A percentile compares a stretch with the other conserved stretches of the same genome.
Evolutionary conservation across 2,113 vertebrate species (phyloP).

Genomic region (Oenanthe melanoleuca): DNA sequence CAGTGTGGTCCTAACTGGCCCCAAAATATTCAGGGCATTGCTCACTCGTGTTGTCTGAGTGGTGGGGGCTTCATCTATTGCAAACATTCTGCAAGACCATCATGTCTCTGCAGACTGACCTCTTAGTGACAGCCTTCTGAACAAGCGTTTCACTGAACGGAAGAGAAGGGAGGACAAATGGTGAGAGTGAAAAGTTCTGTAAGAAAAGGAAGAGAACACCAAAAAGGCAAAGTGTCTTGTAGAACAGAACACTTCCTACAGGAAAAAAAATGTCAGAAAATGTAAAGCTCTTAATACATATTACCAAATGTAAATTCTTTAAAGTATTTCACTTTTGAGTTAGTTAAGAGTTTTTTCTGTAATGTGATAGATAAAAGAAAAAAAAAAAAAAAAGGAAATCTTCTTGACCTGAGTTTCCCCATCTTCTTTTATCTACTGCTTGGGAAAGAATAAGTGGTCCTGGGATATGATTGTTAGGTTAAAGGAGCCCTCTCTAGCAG

Average conservation of each 20-base stretch:
- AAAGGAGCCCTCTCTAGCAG: slow-evolving; percentile 43
- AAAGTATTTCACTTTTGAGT: not conserved
- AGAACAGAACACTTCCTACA: not conserved
- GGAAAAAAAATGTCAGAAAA: not conserved
- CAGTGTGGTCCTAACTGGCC: not conserved
- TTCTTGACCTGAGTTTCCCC: not conserved
- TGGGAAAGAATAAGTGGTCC: not conserved
- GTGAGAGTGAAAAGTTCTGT: not conserved
- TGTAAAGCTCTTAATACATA: not conserved
- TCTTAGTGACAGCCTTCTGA: not conserved
- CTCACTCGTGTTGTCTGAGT: accelerated
- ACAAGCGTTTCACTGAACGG: not conserved
- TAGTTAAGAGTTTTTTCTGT: not conserved
- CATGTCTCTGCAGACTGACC: not conserved
- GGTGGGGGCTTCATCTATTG: not conserved
- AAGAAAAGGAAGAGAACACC: not conserved
- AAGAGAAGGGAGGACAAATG: not conserved
- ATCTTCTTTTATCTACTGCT: not conserved
- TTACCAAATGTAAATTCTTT: not conserved
- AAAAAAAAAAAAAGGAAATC: not conserved
- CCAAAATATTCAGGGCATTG: not conserved
- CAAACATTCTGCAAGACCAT: not conserved
- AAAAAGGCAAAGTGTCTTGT: not conserved
- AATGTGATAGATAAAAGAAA: not conserved
- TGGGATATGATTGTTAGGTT: not conserved